Evolutionary conservation across 2,888 invertebrate species (phyloP).

Genomic region (Helobdella robusta): DNA sequence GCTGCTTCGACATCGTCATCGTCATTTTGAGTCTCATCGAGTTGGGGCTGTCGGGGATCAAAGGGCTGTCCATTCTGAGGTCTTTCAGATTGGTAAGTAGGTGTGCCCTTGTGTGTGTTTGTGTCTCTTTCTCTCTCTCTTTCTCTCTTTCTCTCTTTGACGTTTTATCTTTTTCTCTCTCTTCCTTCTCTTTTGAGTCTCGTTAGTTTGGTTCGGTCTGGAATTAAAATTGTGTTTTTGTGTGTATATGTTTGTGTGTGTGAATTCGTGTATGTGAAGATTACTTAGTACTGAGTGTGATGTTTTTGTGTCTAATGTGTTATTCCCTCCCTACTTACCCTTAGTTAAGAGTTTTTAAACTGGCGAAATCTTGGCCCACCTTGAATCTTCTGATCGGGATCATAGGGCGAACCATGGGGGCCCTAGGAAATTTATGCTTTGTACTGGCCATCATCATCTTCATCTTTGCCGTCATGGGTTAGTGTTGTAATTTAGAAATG

Average conservation of each 20-base stretch:
- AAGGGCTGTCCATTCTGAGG: constrained; percentile 89
- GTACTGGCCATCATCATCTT: constrained; percentile 97
- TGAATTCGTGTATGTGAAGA: no score
- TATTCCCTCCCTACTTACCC: neutral
- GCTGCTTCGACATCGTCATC: constrained; percentile 96
- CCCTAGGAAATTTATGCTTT: constrained; percentile 88
- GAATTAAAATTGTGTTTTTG: no score
- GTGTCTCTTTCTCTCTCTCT: no score
- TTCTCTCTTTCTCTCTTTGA: no score
- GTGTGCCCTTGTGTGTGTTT: no score
- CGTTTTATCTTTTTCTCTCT: no score
- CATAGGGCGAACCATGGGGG: constrained; percentile 95
- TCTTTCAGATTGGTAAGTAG: constrained; percentile 88
- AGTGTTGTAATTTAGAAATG: no score
- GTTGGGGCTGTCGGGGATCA: constrained; percentile 82
- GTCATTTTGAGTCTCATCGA: constrained; percentile 89
- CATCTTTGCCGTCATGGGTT: constrained; percentile 99
- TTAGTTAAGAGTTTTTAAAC: constrained; percentile 93
- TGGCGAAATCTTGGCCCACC: constrained; percentile 98
- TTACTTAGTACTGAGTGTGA: no score
- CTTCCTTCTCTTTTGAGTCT: no score
- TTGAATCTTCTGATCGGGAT: constrained; percentile 94
- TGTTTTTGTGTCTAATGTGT: no score
- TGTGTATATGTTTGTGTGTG: no score
- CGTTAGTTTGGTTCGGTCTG: no score